phyloP scores from a whole-genome alignment of 2,113 vertebrate genomes.

The Steatornis caripensis region DNA sequence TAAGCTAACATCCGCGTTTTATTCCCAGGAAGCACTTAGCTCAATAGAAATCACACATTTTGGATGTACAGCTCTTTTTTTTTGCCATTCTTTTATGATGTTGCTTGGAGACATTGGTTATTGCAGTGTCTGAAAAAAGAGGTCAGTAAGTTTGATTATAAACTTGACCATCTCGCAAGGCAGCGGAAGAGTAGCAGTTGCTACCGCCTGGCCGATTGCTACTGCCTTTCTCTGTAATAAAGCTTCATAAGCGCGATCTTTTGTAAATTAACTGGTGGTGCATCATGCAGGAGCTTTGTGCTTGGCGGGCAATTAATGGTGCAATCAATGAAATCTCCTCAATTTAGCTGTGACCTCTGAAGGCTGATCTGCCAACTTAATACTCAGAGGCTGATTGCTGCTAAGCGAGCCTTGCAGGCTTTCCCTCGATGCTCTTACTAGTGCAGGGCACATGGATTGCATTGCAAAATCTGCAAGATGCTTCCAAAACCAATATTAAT shows the following conservation, averaged over 20 bases:
- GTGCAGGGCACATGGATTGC: not conserved
- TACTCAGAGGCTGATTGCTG: not conserved
- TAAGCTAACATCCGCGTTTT: not conserved
- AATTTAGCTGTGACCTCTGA: not conserved
- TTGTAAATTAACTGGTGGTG: not conserved
- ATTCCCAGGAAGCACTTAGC: not conserved
- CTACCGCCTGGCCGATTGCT: not conserved
- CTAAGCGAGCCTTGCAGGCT: not conserved
- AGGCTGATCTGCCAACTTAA: not conserved
- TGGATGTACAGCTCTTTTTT: not conserved
- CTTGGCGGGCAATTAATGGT: not conserved
- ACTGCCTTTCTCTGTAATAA: not conserved
- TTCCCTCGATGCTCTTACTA: fast-evolving
- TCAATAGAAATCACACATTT: not conserved
- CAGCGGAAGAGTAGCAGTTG: not conserved
- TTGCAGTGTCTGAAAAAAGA: not conserved
- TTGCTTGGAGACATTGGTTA: not conserved
- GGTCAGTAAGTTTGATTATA: not conserved
- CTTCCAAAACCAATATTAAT: not conserved
- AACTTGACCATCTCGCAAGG: not conserved
- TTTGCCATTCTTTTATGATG: not conserved
- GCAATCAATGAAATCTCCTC: not conserved
- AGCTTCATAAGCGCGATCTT: not conserved
- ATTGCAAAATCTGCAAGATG: fast-evolving
- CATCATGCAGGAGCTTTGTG: not conserved